Conservation (phyloP, 2,888 invertebrate species). For the Dynastes hyllus region DNA sequence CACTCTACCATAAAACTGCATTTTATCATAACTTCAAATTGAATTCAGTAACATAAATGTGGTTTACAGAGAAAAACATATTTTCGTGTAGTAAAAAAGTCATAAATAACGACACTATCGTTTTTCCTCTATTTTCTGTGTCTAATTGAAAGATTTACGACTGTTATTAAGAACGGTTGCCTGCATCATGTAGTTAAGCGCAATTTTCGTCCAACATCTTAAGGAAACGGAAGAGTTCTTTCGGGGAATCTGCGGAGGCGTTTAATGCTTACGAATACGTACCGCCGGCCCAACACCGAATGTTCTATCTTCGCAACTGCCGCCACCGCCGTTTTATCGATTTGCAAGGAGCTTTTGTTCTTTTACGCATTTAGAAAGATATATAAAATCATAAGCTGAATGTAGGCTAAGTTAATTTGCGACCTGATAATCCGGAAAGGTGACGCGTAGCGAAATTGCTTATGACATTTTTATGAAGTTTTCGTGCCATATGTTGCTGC, state of each 20-base stretch:
- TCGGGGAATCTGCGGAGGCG: neutral
- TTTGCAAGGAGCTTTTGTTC: slow-evolving; percentile 5
- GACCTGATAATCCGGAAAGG: neutral
- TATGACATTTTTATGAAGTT: too few relatives aligned
- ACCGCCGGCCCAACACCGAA: neutral
- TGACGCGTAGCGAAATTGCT: neutral
- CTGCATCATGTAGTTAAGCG: too few relatives aligned
- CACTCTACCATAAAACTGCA: too few relatives aligned
- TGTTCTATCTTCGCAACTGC: neutral
- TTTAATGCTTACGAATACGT: slow-evolving; percentile 13
- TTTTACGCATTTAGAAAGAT: neutral
- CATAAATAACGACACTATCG: too few relatives aligned
- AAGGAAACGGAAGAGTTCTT: neutral
- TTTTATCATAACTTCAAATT: too few relatives aligned
- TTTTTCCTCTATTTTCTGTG: too few relatives aligned
- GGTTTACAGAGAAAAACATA: too few relatives aligned
- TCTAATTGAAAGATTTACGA: neutral
- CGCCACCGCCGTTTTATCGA: neutral
- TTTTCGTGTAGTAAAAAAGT: too few relatives aligned
- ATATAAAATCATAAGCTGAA: neutral
- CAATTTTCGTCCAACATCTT: neutral
- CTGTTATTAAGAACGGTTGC: neutral
- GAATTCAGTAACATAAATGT: too few relatives aligned
- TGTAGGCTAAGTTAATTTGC: slow-evolving; percentile 19
- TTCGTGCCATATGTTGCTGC: too few relatives aligned